These are phyloP conservation scores for Latrodectus elegans DNA, from an alignment of 2,888 invertebrate species.

Conservation along the genomic window DNA sequence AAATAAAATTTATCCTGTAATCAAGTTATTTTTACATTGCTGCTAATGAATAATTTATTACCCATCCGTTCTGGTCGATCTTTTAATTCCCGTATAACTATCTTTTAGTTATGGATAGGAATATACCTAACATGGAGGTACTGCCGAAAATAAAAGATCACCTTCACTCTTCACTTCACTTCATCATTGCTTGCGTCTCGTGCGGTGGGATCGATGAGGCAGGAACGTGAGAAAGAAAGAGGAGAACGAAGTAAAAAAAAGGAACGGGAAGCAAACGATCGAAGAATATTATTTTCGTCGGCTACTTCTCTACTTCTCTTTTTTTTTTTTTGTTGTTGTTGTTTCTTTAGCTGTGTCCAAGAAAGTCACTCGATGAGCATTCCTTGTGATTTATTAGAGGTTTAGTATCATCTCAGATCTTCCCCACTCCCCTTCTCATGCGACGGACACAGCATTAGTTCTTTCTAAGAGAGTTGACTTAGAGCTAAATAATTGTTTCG, in stretches of 20 bases:
- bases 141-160: conserved; percentile 47
- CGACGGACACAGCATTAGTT: not conserved
- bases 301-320: conserved; percentile 4
- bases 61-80: too few species aligned
- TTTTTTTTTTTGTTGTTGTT: not conserved
- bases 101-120: not conserved
- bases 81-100: too few species aligned
- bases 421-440: not conserved
- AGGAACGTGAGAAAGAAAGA: conserved; percentile 14
- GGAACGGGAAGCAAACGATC: conserved; percentile 18
- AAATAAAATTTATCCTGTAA: too few species aligned
- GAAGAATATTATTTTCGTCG: conserved; percentile 50
- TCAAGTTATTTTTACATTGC: too few species aligned
- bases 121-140: conserved; percentile 31
- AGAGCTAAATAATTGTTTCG: too few species aligned
- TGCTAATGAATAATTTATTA: too few species aligned
- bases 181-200: conserved; percentile 46
- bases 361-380: not conserved
- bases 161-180: conserved; percentile 49
- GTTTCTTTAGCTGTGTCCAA: not conserved
- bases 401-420: conserved; percentile 3
- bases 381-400: conserved; percentile 29
- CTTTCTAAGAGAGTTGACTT: not conserved
- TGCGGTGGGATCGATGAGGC: conserved; percentile 36
- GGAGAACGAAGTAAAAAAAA: not conserved